Evolutionary conservation across 1,140 invertebrate species (phyloP).

Genomic region (Ceratina calcarata): DNA sequence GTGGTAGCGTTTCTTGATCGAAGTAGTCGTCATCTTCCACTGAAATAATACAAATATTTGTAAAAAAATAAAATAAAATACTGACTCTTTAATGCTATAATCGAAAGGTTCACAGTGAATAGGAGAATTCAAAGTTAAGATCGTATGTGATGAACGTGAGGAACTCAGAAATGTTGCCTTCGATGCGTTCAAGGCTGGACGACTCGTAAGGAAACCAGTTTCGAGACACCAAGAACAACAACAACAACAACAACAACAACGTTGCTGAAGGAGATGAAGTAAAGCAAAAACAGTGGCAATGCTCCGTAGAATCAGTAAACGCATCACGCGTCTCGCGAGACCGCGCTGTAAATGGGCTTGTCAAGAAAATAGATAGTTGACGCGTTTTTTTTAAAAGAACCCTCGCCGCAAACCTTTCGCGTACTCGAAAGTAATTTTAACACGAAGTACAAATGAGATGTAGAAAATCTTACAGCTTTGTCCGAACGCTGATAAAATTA

Average conservation of each 20-base stretch:
- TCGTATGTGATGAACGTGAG: too few relatives aligned
- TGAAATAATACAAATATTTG: conserved; percentile 45
- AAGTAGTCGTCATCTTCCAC: conserved; percentile 5
- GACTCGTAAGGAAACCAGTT: conserved; percentile 71
- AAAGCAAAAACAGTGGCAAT: conserved; percentile 66
- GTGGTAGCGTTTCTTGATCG: too few relatives aligned
- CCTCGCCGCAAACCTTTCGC: neutral
- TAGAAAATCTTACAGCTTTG: conserved; percentile 42
- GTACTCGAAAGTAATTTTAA: neutral
- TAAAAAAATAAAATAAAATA: neutral
- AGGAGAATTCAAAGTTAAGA: too few relatives aligned
- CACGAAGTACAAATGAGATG: neutral
- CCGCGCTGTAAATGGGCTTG: conserved; percentile 37
- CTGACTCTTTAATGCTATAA: too few relatives aligned
- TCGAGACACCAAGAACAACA: conserved; percentile 68
- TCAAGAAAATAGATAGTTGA: conserved; percentile 35
- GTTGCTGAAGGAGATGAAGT: conserved; percentile 19
- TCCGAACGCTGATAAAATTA: conserved; percentile 35
- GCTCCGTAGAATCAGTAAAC: conserved; percentile 56
- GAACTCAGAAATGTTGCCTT: neutral
- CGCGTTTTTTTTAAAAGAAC: neutral
- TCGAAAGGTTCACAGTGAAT: neutral
- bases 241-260: conserved; percentile 29
- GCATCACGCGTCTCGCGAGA: conserved; percentile 51
- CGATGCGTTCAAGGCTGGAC: conserved; percentile 32